A percentile compares a stretch with the other conserved stretches of the same genome.
Conservation (phyloP, 1,140 invertebrate genomes). For the Grapholita molesta region DNA sequence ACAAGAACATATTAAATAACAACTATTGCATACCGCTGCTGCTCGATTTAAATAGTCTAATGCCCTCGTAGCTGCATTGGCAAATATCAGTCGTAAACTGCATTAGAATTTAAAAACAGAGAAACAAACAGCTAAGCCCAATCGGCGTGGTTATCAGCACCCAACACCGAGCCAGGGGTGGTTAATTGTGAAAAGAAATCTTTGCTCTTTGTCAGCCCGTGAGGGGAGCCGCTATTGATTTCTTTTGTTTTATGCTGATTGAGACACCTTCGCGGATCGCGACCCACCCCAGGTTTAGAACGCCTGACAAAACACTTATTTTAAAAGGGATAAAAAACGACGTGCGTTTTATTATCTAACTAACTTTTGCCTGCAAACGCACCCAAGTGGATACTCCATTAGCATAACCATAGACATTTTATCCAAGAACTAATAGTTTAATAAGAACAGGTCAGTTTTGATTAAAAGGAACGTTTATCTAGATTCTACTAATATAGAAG, state of each 20-base stretch:
- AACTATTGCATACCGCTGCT: too few species aligned
- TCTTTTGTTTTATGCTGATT: slow-evolving; percentile 79
- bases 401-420: background rate
- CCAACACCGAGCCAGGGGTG: slow-evolving; percentile 54
- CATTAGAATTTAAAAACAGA: slow-evolving; percentile 25
- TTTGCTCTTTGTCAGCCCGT: slow-evolving; percentile 74
- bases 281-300: slow-evolving; percentile 48
- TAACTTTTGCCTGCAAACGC: background rate
- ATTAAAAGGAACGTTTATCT: too few species aligned
- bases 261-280: slow-evolving; percentile 71
- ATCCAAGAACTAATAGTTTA: too few species aligned
- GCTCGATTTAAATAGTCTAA: background rate
- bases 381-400: background rate
- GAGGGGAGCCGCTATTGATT: slow-evolving; percentile 70
- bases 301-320: slow-evolving; percentile 71
- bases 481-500: too few species aligned
- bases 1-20: too few species aligned
- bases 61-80: background rate
- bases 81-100: background rate
- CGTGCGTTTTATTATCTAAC: slow-evolving; percentile 9
- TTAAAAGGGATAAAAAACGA: slow-evolving; percentile 37
- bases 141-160: slow-evolving; percentile 63
- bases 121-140: slow-evolving; percentile 43
- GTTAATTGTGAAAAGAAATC: slow-evolving; percentile 78
- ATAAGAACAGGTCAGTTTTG: too few species aligned